Evolutionary conservation across 2,797 vertebrate genomes (phyloP), one percentile per base, ranked within the genome.

Genomic region (Synaphobranchus kaupii): DNA sequence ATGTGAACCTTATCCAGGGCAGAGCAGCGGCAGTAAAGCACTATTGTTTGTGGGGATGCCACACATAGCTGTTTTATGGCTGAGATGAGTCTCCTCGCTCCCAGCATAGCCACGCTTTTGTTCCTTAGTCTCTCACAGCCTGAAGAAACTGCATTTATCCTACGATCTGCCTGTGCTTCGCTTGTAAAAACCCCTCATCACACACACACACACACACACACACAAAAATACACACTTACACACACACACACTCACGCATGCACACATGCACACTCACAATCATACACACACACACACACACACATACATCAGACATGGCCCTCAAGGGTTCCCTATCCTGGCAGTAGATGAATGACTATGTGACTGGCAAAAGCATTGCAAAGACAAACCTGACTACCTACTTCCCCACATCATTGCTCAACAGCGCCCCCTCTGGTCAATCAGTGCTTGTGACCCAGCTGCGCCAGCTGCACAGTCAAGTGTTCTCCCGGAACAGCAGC

Each of bases 41-140:
- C 94, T 94, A 96, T 96, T 98, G 97, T 97, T 97, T 96, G 96
- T 95, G 94, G 95, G 94, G 96, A 98, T 97, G 97, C 96, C 96
- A 95, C 95, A 96, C 96, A 97, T 97, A 96, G 94, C 94, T 97
- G 93, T 92, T 95, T 95, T 95, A 93, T 93, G 91, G 93, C 91
- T 93, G 84, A 87, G 94, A 96, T 95, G 95, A 95, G 87, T 90
- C 91, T 93, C 89, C 92, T 92, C 94, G 92, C 94, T 96, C 94
- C 93, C 93, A 90, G 94, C 93, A 96, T 94, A 97, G 95, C 94
- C 93, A 92, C 92, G 93, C 94, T 96, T 97, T 96, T 96, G 95
- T 97, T 94, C 90, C 93, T 90, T 89, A 91, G 80, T 83, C 88
- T 87, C 90, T 85, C 86, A 81, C 34, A 85, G 44, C 31, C 73